Evolutionary conservation across 1,140 invertebrate species (phyloP).

Genomic region (Coenobita brevimanus): DNA sequence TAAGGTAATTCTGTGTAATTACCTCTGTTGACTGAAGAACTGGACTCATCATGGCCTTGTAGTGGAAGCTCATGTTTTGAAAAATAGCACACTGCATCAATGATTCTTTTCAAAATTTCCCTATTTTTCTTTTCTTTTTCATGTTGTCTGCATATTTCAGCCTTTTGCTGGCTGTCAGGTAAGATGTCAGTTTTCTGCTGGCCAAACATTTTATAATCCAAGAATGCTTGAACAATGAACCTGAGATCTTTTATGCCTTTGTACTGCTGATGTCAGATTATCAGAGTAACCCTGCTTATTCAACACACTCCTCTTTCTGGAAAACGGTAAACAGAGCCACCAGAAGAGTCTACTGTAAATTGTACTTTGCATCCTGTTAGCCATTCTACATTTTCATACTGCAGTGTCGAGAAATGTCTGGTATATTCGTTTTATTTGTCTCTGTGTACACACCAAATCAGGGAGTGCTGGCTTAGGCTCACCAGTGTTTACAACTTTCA

Average conservation of each 20-base stretch:
- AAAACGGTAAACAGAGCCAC: too few relatives aligned
- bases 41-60: slow-evolving; percentile 22
- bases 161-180: slow-evolving; percentile 6
- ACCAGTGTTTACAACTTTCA: slow-evolving; percentile 12
- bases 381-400: not conserved
- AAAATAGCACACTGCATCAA: slow-evolving; percentile 3
- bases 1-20: slow-evolving; percentile 34
- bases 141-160: slow-evolving; percentile 24
- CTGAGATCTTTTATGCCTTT: slow-evolving; percentile 34
- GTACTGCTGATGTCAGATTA: slow-evolving; percentile 7
- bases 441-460: not conserved
- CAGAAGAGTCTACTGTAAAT: slow-evolving; percentile 16
- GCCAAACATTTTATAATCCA: slow-evolving; percentile 5
- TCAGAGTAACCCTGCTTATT: too few relatives aligned
- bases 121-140: slow-evolving; percentile 14
- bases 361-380: not conserved
- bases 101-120: slow-evolving; percentile 22
- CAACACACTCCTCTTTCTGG: too few relatives aligned
- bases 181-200: slow-evolving; percentile 11
- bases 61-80: slow-evolving; percentile 21
- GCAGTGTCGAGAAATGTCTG: not conserved
- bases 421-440: not conserved
- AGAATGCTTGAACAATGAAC: slow-evolving; percentile 10
- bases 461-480: too few relatives aligned
- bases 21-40: not conserved